Conservation (phyloP, 1,140 invertebrate species). For the Chironomus striatipennis region DNA sequence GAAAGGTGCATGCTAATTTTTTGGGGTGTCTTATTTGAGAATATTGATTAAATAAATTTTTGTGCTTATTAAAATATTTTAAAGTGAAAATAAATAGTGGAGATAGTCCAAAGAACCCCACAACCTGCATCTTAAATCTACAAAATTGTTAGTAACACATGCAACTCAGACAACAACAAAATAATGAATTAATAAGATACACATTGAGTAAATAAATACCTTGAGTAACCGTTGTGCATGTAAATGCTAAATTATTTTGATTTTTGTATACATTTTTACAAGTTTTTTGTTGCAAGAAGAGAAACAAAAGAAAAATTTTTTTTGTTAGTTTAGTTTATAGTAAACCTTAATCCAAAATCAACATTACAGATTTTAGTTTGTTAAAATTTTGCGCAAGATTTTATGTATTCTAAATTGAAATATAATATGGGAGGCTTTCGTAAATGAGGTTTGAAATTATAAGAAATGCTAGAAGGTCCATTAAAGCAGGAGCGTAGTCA, state of each 20-base stretch:
- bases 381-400: background rate
- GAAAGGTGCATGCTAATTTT: too few species aligned
- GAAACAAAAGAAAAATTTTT: background rate
- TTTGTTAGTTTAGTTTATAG: background rate
- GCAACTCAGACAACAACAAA: background rate
- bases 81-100: too few species aligned
- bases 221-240: constrained; percentile 36
- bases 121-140: constrained; percentile 25
- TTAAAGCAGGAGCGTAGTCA: too few species aligned
- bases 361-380: background rate
- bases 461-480: too few species aligned
- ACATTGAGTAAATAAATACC: constrained; percentile 28
- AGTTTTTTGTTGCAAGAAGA: background rate
- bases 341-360: background rate
- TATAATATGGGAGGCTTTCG: too few species aligned
- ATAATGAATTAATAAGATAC: background rate
- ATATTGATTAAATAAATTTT: too few species aligned
- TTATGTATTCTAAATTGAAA: background rate
- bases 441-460: too few species aligned
- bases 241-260: constrained; percentile 25
- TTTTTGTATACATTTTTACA: background rate
- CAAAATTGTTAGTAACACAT: constrained; percentile 25
- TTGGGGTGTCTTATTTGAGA: too few species aligned
- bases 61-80: too few species aligned
- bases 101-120: too few species aligned